Conservation (phyloP, 2,113 vertebrate genomes). For the Megaceryle torquata region DNA sequence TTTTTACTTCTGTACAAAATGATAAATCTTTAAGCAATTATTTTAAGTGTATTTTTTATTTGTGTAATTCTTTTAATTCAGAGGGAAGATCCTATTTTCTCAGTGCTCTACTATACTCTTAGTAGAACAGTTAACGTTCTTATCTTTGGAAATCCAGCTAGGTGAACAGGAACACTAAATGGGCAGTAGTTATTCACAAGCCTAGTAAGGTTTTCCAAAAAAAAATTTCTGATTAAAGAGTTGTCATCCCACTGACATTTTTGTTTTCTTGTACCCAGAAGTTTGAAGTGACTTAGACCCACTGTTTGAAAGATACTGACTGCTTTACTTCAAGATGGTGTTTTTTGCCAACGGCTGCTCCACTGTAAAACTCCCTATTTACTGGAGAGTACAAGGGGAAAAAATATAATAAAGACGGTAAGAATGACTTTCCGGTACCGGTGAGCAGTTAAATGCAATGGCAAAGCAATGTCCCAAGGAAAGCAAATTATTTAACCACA, state of each 20-base stretch:
- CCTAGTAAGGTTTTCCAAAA: not conserved
- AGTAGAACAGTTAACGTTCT: not conserved
- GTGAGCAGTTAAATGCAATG: not conserved
- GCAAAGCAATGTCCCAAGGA: slow-evolving; percentile 19
- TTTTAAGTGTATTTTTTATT: not conserved
- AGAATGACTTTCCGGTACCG: not conserved
- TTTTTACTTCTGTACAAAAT: not conserved
- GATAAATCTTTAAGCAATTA: not conserved
- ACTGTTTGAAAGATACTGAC: not conserved
- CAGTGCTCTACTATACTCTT: not conserved
- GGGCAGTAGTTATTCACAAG: not conserved
- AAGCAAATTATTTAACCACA: slow-evolving; percentile 6
- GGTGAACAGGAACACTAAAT: not conserved
- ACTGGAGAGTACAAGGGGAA: not conserved
- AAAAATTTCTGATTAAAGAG: not conserved
- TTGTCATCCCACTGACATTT: not conserved
- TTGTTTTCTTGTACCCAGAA: not conserved
- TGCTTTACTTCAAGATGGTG: not conserved
- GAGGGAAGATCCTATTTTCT: not conserved
- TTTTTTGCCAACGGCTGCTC: not conserved
- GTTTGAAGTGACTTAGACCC: not conserved
- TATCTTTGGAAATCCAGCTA: not conserved
- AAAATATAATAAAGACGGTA: not conserved
- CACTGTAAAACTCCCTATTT: not conserved
- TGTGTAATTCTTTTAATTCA: not conserved